Evolutionary conservation across 2,113 vertebrate genomes (phyloP), one percentile per base, ranked within the genome.

Genomic region (Oceanites oceanicus): DNA sequence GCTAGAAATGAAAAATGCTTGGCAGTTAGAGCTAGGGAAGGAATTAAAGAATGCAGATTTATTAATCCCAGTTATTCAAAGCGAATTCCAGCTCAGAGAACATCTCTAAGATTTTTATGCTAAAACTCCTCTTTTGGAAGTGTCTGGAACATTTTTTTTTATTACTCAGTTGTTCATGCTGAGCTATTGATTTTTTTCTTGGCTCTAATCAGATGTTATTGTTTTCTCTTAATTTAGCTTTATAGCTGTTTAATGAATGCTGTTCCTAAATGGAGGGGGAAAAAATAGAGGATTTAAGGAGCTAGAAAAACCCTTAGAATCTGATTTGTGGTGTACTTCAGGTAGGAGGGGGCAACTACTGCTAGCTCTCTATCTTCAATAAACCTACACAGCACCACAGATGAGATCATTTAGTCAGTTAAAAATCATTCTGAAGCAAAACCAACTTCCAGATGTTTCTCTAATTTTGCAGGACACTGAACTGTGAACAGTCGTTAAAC

Each of bases 211-310:
- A 90, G 86, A 84, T 59, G 70, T 85, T 96, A 94, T 76, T 96
- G 91, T 87, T 94, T 92, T 91, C 87, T 91, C 77, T 92, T 94
- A 95, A 96, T 97, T 92, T 95, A 89, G 70, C 87, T 96, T 92
- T 90, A 88, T 78, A 66, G 94, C 77, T 79, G 32, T 79, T 96
- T 95, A 97, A 95, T 85, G 80, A 81, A 94, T 68, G 58, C 74
- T 88, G 36, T 21, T 95, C 42, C 66, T 81, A 73, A 94, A 61
- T 82, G 26, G 47, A 63, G 22, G 53, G 74, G 58, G 76, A 95
- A 61, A 85, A 73, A 62, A 20, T 56, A 34, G 30, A 90, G 83
- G 62, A 73, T 91, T 87, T 65, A 82, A 88, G 86, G 77, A 95
- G 70, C 47, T 90, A 34, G 61, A 59, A 91, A 79, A 89, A 6